phyloP scores from a whole-genome alignment of 1,140 invertebrate species.

The Drosophila ohnishii region DNA sequence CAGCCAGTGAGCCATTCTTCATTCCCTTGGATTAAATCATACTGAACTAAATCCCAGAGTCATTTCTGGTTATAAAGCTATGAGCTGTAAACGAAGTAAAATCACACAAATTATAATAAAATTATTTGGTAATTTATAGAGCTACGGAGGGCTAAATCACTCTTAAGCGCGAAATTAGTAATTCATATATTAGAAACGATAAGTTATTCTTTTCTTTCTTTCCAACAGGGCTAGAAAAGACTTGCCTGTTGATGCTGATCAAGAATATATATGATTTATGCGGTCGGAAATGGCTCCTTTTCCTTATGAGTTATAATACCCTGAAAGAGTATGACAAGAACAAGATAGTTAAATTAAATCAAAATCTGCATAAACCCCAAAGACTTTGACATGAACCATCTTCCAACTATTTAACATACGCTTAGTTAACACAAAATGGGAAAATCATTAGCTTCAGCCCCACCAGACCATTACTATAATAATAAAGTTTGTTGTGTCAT shows the following conservation, averaged over 20 bases:
- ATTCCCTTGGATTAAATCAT: not conserved
- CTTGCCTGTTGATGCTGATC: too few relatives aligned
- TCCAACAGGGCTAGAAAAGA: too few relatives aligned
- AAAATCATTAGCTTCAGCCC: conserved; percentile 35
- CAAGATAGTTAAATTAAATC: too few relatives aligned
- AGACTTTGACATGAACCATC: not conserved
- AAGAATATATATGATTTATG: too few relatives aligned
- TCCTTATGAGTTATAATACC: too few relatives aligned
- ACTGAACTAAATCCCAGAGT: not conserved
- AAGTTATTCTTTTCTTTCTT: not conserved
- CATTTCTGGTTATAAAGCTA: conserved; percentile 6
- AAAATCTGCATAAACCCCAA: not conserved
- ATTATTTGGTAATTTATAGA: not conserved
- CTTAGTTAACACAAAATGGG: conserved; percentile 12
- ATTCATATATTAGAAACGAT: too few relatives aligned
- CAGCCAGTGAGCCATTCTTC: not conserved
- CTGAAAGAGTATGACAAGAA: too few relatives aligned
- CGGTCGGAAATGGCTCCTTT: too few relatives aligned
- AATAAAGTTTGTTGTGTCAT: conserved; percentile 45
- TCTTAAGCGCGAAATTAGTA: not conserved
- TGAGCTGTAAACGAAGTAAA: not conserved
- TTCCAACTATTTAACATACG: not conserved
- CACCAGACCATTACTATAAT: conserved; percentile 14
- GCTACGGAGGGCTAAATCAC: not conserved
- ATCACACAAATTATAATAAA: too few relatives aligned